A percentile compares a stretch with the other conserved stretches of the same genome.
Conservation (phyloP, 2,888 invertebrate species). For the Phyllotreta striolata region DNA sequence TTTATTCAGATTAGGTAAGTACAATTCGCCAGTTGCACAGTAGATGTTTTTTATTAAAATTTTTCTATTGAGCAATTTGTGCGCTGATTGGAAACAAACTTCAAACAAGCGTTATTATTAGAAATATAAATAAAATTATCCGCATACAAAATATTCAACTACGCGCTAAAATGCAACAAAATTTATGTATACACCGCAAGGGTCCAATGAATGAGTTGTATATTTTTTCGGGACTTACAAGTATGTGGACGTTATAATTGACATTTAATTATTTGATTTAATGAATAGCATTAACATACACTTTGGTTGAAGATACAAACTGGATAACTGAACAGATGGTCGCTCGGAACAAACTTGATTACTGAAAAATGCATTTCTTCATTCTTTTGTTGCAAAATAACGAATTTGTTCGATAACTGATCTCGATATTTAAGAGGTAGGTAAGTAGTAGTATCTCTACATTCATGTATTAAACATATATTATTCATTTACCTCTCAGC, state of each 20-base stretch:
- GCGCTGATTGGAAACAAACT: too few species aligned
- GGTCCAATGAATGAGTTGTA: slow-evolving; percentile 2
- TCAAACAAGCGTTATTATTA: too few species aligned
- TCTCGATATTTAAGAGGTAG: too few species aligned
- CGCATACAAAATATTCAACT: slow-evolving; percentile 14
- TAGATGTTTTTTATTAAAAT: too few species aligned
- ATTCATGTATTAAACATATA: too few species aligned
- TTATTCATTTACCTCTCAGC: too few species aligned
- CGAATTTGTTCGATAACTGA: not conserved
- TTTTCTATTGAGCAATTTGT: too few species aligned
- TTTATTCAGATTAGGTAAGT: too few species aligned
- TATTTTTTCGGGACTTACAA: slow-evolving; percentile 3
- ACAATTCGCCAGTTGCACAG: too few species aligned
- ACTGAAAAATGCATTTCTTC: slow-evolving; percentile 7
- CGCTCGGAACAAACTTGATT: slow-evolving; percentile 3
- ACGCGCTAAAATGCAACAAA: too few species aligned
- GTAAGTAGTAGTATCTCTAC: too few species aligned
- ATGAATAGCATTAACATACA: slow-evolving; percentile 19
- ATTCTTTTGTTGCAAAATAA: not conserved
- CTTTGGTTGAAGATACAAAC: slow-evolving; percentile 7
- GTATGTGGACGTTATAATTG: slow-evolving; percentile 23
- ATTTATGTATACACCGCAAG: too few species aligned
- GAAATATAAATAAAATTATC: not conserved
- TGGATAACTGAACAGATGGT: slow-evolving; percentile 4
- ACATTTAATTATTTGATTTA: slow-evolving; percentile 17